Evolutionary conservation across 2,888 invertebrate genomes (phyloP).

Genomic region (Epinotia brunnichana): DNA sequence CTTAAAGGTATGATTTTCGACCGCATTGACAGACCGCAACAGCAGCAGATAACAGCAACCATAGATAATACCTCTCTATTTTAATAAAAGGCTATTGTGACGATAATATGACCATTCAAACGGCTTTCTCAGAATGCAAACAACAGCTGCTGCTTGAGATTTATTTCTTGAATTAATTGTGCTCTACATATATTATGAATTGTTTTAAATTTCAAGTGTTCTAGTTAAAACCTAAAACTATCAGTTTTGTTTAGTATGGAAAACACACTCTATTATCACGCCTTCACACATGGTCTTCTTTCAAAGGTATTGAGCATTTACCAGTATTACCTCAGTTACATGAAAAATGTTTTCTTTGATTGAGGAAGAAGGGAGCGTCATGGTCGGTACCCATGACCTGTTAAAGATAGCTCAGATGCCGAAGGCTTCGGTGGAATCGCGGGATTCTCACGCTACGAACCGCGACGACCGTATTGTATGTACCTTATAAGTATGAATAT

Average conservation of each 20-base stretch:
- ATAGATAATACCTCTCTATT: neutral
- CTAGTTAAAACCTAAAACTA: too few relatives aligned
- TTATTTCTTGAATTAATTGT: too few relatives aligned
- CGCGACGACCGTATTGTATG: conserved; percentile 55
- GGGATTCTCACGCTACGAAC: conserved; percentile 69
- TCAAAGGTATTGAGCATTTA: neutral
- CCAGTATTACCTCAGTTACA: conserved; percentile 9
- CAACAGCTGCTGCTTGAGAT: too few relatives aligned
- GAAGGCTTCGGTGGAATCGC: conserved; percentile 31
- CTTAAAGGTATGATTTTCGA: conserved; percentile 14
- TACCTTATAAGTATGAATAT: conserved; percentile 35
- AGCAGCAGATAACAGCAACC: neutral
- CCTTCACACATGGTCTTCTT: neutral
- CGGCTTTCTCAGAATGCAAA: too few relatives aligned
- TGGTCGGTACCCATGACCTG: conserved; percentile 24
- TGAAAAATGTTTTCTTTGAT: conserved; percentile 2
- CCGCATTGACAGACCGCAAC: conserved; percentile 16
- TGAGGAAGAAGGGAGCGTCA: conserved; percentile 37
- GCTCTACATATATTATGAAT: too few relatives aligned
- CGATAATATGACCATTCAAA: too few relatives aligned
- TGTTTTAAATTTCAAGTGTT: too few relatives aligned
- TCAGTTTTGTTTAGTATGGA: too few relatives aligned
- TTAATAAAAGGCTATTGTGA: neutral
- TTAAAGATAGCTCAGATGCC: conserved; percentile 33
- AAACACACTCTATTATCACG: neutral